Base-by-base conservation (phyloP, 2,888 invertebrate genomes). In the Caenorhabditis macrosperma region DNA sequence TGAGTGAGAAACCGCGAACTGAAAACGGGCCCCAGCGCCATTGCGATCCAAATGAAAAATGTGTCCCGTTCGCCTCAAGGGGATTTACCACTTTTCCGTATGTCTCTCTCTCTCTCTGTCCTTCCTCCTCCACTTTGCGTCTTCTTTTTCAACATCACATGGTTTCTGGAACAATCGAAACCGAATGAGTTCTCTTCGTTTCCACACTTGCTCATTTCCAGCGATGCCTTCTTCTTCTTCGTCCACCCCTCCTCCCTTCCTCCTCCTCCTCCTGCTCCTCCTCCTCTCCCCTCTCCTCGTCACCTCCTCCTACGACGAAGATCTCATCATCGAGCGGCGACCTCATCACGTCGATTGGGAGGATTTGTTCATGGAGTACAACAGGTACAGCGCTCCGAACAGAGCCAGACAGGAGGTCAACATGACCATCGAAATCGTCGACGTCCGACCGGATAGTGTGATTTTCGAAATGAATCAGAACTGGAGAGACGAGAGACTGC, bases 311-410 rank as follows among this genome's bases (percentile, higher is more conserved):
- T 64, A 28, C 44, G 63, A 67, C n/a, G 76, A 80, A 28, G 80
- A 76, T 30, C 35, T 80, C 35, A 60, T 80, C 12, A 80, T 80
- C 28, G 80, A 80, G 48, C 28, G 80, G 26, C 71, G 76, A 15
- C 63, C 75, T 7, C 66, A 67, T 33, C 74, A 72, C 44, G 71
- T 80, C 9, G 80, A 80, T 57, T 80, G 80, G 80, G 80, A 80
- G 30, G 80, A 80, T 46, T 57, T 80, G 0, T 80, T 80, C 52
- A 80, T 76, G 76, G 80, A 80, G 54, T 80, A 80, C 61, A 61
- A 76, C 44, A 35, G 63, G 30, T 76, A 71, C 71, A 50, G 48
- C 28, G 80, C 80, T 46, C 79, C 79, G 28, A 63, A 78, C 26
- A 48, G 61, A 9, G 9, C 20, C 15, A 28, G 38, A 12, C 72